Evolutionary conservation across 2,888 invertebrate genomes (phyloP).

Genomic region (Linyphia triangularis): DNA sequence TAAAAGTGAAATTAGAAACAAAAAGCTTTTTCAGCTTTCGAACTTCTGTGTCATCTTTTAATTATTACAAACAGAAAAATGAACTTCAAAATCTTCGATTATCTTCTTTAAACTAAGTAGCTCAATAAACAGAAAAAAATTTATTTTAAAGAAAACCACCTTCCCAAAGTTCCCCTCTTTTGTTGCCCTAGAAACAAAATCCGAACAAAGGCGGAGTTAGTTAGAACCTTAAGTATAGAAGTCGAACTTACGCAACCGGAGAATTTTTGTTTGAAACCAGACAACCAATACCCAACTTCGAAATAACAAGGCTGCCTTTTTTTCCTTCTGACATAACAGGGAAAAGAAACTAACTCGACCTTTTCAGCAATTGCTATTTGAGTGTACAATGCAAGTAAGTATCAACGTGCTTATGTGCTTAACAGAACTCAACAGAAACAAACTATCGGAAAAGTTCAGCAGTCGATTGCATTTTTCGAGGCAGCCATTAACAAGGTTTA

Average conservation of each 20-base stretch:
- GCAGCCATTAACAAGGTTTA: conserved; percentile 30
- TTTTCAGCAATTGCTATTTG: conserved; percentile 23
- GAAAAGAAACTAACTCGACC: background rate
- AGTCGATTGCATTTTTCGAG: conserved; percentile 40
- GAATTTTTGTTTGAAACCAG: background rate
- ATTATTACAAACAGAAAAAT: too few relatives aligned
- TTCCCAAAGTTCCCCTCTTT: background rate
- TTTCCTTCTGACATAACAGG: background rate
- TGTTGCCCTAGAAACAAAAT: background rate
- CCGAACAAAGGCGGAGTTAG: background rate
- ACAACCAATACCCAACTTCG: conserved; percentile 3
- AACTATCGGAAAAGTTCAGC: conserved; percentile 40
- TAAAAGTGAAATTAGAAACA: too few relatives aligned
- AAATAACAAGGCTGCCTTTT: background rate
- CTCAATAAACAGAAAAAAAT: too few relatives aligned
- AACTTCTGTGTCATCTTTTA: too few relatives aligned
- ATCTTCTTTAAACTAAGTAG: too few relatives aligned
- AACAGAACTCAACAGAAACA: conserved; percentile 29
- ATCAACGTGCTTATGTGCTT: conserved; percentile 36
- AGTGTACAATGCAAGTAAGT: conserved; percentile 31
- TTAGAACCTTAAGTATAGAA: background rate
- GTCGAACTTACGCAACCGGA: background rate
- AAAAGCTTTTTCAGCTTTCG: too few relatives aligned
- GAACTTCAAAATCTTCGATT: too few relatives aligned
- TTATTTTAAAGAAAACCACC: background rate